A percentile compares a stretch with the other conserved stretches of the same genome.
phyloP scores from a whole-genome alignment of 2,797 vertebrate genomes.

The Anniella stebbinsi region DNA sequence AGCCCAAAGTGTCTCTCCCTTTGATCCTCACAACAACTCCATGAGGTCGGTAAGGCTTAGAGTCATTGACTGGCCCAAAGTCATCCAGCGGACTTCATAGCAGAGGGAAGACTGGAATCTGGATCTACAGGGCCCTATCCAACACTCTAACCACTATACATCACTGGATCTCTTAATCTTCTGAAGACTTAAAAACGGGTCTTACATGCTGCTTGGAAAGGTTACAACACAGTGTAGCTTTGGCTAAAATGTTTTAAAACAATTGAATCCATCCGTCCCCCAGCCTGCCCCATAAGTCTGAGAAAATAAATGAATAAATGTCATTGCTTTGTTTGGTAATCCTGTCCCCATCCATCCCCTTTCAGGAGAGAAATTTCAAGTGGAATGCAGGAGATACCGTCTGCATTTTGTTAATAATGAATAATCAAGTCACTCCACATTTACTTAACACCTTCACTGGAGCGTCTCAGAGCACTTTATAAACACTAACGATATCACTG shows the following conservation, averaged over 20 bases:
- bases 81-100: no score
- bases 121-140: no score
- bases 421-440: conserved; percentile 43
- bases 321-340: background rate
- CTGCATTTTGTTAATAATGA: conserved; percentile 49
- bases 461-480: conserved; percentile 30
- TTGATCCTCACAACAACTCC: no score
- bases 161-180: background rate
- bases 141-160: no score
- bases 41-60: no score
- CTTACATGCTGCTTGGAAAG: rapidly evolving
- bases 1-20: no score
- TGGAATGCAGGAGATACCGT: background rate
- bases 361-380: conserved; percentile 14
- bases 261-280: no score
- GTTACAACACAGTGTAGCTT: background rate
- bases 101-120: no score
- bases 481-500: conserved; percentile 11
- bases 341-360: background rate
- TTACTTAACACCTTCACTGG: conserved; percentile 41
- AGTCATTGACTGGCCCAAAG: no score
- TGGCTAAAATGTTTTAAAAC: background rate
- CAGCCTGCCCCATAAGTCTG: background rate
- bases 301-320: background rate
- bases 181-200: background rate